Base-by-base conservation (phyloP, 2,113 vertebrate species). In the Cathartes aura region DNA sequence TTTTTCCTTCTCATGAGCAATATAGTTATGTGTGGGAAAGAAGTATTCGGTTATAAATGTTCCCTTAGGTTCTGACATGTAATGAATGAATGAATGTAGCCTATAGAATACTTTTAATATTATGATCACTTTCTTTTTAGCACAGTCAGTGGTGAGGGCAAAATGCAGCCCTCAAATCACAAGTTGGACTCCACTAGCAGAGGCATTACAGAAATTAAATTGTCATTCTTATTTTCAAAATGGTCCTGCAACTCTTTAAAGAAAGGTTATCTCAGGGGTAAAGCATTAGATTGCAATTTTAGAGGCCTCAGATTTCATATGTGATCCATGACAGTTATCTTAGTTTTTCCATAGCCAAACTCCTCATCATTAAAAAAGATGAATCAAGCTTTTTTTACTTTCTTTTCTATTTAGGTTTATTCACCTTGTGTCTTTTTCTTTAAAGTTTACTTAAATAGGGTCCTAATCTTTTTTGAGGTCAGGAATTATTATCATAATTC, bases 31-130 rank as follows among this genome's bases (percentile, higher is more conserved):
- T 48, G 19, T 15, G 10, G 52, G 42, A 85, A 80, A 83, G 32
- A 59, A 53, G 5, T 23, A 74, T 30, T 70, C 0, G 0, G 15
- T 36, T 64, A 26, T 16, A 85, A 82, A 26, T 0, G 0, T 38
- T 71, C 45, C 11, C 18, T 64, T 43, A 60, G 17, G 12, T 81
- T 82, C 64, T n/a, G 34, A 58, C 18, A 74, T 23, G 48, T 17
- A 67, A 73, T 48, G 23, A 75, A 93, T 5, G 9, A 82, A 55
- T 43, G 3, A 85, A 55, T n/a, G 15, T 18, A 42, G 5, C 6
- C 38, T 55, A 36, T 6, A 53, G 59, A 81, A 81, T 34, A 59
- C 5, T 42, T 85, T 2, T 20, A 30, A 52, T 42, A 68, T 42
- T n/a, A 30, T 4, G 4, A 92, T 60, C 8, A 42, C 34, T 62